Evolutionary conservation across 2,113 vertebrate genomes (phyloP).

Genomic region (Andinoacara biseriatus): DNA sequence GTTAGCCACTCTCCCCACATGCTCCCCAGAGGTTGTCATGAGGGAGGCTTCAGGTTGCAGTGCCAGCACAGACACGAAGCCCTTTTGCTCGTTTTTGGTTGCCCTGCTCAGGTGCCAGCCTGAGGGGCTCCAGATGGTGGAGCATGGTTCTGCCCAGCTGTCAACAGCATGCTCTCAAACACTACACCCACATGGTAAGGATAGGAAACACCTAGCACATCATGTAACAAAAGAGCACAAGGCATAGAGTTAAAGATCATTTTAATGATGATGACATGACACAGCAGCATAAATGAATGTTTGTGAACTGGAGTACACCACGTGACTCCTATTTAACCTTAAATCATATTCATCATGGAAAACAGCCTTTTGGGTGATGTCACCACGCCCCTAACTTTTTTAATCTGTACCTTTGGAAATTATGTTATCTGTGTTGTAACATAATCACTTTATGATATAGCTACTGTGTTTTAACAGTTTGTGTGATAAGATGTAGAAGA

Average conservation of each 20-base stretch:
- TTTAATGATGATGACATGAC: conserved; percentile 1
- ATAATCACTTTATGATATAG: not conserved
- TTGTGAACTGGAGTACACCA: not conserved
- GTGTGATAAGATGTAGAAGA: not conserved
- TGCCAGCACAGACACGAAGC: conserved; percentile 34
- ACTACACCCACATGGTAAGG: conserved; percentile 1
- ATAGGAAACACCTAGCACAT: conserved; percentile 2
- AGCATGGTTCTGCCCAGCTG: conserved; percentile 17
- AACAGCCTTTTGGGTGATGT: not conserved
- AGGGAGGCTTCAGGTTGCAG: not conserved
- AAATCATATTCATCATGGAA: not conserved
- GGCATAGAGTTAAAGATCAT: conserved; percentile 1
- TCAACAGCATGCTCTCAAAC: conserved; percentile 25
- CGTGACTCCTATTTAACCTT: not conserved
- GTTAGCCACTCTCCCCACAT: conserved; percentile 5
- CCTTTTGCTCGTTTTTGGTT: conserved; percentile 11
- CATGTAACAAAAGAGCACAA: conserved; percentile 20
- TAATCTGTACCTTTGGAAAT: not conserved
- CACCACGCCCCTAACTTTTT: not conserved
- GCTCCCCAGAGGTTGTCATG: not conserved
- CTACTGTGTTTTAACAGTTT: not conserved
- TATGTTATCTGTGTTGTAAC: not conserved
- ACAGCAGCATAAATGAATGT: not conserved
- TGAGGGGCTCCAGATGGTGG: conserved; percentile 48
- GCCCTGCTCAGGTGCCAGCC: conserved; percentile 14